Percentiles rank a stretch among this genome's conserved stretches.
phyloP scores from a whole-genome alignment of 2,797 vertebrate genomes.

The Poeciliopsis gracilis region DNA sequence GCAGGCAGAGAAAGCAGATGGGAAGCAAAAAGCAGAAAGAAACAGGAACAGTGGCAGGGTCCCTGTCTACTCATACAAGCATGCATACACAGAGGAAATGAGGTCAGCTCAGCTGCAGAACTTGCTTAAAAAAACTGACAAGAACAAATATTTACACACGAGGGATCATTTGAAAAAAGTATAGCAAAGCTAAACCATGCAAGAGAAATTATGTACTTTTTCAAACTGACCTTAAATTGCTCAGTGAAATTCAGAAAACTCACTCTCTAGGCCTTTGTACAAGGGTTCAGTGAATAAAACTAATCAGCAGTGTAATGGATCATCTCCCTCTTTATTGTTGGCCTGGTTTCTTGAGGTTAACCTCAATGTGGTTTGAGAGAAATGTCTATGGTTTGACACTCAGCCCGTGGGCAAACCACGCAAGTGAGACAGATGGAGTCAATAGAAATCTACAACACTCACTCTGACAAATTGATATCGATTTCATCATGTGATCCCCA shows the following conservation, averaged over 20 bases:
- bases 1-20: conserved; percentile 57
- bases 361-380: conserved; percentile 56
- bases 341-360: conserved; percentile 53
- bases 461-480: conserved; percentile 5
- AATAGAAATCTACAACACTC: neutral
- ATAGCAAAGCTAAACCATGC: conserved; percentile 28
- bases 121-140: conserved; percentile 22
- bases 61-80: conserved; percentile 30
- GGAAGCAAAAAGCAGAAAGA: conserved; percentile 48
- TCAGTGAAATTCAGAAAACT: conserved; percentile 14
- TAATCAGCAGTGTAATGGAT: conserved; percentile 47
- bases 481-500: conserved; percentile 3
- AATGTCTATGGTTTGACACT: conserved; percentile 62
- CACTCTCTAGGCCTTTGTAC: conserved; percentile 25
- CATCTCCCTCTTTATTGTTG: conserved; percentile 33
- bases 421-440: conserved; percentile 30
- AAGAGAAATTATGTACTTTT: conserved; percentile 18
- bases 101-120: conserved; percentile 32
- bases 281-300: conserved; percentile 18
- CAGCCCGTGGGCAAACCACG: conserved; percentile 57
- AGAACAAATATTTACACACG: conserved; percentile 35
- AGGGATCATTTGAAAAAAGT: conserved; percentile 35
- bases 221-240: conserved; percentile 19
- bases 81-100: conserved; percentile 30
- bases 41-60: conserved; percentile 17